Evolutionary conservation across 2,113 vertebrate species (phyloP).

Genomic region (Triplophysa tibetana): DNA sequence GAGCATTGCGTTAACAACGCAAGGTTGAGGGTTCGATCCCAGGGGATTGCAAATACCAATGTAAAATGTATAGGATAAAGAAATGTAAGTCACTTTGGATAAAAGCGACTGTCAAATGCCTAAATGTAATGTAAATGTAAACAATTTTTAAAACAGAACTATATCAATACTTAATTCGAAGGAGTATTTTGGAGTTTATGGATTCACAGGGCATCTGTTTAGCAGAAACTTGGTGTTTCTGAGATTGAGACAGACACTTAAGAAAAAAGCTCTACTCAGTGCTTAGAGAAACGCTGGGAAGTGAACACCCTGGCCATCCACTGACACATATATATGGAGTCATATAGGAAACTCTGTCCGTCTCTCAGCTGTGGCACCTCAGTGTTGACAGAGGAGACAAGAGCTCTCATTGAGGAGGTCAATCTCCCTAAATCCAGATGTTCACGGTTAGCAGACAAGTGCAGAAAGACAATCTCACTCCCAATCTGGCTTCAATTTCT

Average conservation of each 20-base stretch:
- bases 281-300: neutral
- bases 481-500: conserved; percentile 59
- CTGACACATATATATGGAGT: conserved; percentile 33
- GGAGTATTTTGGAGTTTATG: no score
- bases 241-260: neutral
- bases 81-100: no score
- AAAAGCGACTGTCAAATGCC: no score
- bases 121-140: no score
- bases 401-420: conserved; percentile 66
- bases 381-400: conserved; percentile 65
- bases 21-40: no score
- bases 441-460: conserved; percentile 68
- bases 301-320: neutral
- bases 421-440: conserved; percentile 64
- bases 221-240: neutral
- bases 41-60: no score
- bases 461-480: conserved; percentile 64
- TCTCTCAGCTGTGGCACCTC: conserved; percentile 45
- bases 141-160: no score
- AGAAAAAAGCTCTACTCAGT: no score
- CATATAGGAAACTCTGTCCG: conserved; percentile 65
- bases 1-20: no score
- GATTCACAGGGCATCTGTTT: neutral
- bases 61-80: no score
- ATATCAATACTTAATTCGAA: no score